These are phyloP conservation scores for Marmota monax DNA, from an alignment of 2,113 vertebrate species.

Conservation along the genomic window DNA sequence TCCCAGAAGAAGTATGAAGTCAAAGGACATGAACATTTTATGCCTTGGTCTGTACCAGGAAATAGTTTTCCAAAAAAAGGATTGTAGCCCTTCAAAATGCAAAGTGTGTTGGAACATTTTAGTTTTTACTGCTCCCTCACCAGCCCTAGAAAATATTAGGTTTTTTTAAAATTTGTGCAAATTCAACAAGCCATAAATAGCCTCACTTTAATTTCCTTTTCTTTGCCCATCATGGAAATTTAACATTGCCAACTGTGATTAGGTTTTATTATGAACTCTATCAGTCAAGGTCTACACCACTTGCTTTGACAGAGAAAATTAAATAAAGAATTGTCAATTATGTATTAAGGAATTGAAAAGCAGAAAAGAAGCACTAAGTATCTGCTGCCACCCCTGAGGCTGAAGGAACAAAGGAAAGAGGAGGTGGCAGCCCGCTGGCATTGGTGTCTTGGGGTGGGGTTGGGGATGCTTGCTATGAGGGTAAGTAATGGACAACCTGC, in stretches of 20 bases:
- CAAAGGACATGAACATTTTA: constrained; percentile 43
- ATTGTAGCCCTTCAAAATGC: not conserved
- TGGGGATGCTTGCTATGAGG: fast-evolving
- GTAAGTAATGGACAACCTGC: not conserved
- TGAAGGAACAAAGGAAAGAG: not conserved
- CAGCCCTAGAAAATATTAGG: not conserved
- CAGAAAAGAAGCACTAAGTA: not conserved
- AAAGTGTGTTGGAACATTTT: not conserved
- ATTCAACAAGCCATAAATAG: not conserved
- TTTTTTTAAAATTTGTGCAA: not conserved
- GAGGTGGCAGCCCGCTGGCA: too few relatives aligned
- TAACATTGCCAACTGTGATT: not conserved
- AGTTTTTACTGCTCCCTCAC: not conserved
- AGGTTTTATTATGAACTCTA: not conserved
- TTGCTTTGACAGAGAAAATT: constrained; percentile 7
- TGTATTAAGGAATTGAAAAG: not conserved
- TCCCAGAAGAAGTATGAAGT: constrained; percentile 48
- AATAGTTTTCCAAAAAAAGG: constrained; percentile 40
- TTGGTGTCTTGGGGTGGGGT: not conserved
- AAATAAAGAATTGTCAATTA: constrained; percentile 21
- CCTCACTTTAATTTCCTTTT: not conserved
- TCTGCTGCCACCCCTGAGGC: not conserved
- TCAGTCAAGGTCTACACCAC: not conserved
- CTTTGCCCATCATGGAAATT: not conserved
- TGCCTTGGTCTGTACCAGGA: constrained; percentile 43